A percentile compares a stretch with the other conserved stretches of the same genome.
Conservation (phyloP, 1,140 invertebrate species). For the Drepana arcuata region DNA sequence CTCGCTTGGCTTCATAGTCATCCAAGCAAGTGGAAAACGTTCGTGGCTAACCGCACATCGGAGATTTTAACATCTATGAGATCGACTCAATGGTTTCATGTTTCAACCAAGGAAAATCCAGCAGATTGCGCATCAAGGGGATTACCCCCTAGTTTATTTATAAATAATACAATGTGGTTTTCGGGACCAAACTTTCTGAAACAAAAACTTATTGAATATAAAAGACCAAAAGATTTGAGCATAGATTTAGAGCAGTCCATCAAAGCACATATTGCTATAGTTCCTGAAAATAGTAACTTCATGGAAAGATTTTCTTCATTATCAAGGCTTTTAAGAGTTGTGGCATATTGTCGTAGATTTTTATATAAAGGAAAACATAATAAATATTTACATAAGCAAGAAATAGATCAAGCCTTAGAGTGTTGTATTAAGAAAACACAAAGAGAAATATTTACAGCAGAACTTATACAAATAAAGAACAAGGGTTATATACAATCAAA, state of each 20-base stretch:
- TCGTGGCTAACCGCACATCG: no score
- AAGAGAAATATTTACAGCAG: conserved; percentile 4
- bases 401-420: conserved; percentile 1
- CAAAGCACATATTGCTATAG: not conserved
- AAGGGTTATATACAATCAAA: conserved; percentile 4
- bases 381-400: conserved; percentile 1
- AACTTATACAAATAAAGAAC: conserved; percentile 3
- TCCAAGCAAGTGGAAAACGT: no score
- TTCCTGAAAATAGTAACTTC: not conserved
- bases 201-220: conserved; percentile 1
- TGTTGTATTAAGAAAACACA: conserved; percentile 6
- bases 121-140: no score
- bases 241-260: conserved; percentile 4
- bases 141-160: not conserved
- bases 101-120: no score
- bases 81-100: no score
- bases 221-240: conserved; percentile 1
- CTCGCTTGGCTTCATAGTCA: no score
- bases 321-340: not conserved
- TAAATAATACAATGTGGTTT: conserved; percentile 4
- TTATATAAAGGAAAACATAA: not conserved
- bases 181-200: conserved; percentile 5
- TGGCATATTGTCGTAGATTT: conserved; percentile 2
- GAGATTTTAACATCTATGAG: no score
- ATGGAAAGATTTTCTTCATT: conserved; percentile 3